Evolutionary conservation across 2,888 invertebrate species (phyloP), one percentile per base, ranked within the genome.

Genomic region (Chloroclysta siterata): DNA sequence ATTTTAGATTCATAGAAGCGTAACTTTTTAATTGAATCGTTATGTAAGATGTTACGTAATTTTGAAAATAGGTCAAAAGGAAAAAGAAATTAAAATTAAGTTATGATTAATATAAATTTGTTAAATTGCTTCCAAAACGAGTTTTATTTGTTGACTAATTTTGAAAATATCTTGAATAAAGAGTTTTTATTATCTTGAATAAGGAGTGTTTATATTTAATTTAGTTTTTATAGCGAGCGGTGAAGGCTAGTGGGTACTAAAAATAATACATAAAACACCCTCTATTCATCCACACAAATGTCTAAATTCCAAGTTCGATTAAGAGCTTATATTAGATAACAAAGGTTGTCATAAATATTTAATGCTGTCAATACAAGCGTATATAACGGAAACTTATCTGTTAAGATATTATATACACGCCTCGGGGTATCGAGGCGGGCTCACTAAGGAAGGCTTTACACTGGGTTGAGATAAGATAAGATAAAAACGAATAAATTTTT

Each of bases 351-450:
- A 93, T 93, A 93, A 92, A 93, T 93, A 90, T 90, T 87, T 70
- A 84, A 81, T 74, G 80, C 88, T 91, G 92, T 93, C 92, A 92
- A 93, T 93, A 91, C 36, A 51, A 33, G 51, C 78, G 76, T 84
- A 84, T 80, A 85, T 83, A 86, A 72, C 71, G 70, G 68, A 72
- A 87, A 89, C 84, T 90, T 92, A 92, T 92, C 92, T 90, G 72
- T 67, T 79, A 86, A 39, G 90, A 90, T 91, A 88, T 88, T 89
- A 89, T 90, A 88, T 91, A 91, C 87, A 85, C 89, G 92, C 92
- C 90, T 74, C 81, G 78, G 90, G 92, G 84, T 76, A 81, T 80
- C 73, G 78, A 87, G 77, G 90, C 90, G 91, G 75, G 85, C 75
- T 76, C 70, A 65, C 44, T 79, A 72, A 74, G 59, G 78, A 68